These are phyloP conservation scores for Venturia canescens DNA, from an alignment of 1,140 invertebrate species.

Conservation along the genomic window DNA sequence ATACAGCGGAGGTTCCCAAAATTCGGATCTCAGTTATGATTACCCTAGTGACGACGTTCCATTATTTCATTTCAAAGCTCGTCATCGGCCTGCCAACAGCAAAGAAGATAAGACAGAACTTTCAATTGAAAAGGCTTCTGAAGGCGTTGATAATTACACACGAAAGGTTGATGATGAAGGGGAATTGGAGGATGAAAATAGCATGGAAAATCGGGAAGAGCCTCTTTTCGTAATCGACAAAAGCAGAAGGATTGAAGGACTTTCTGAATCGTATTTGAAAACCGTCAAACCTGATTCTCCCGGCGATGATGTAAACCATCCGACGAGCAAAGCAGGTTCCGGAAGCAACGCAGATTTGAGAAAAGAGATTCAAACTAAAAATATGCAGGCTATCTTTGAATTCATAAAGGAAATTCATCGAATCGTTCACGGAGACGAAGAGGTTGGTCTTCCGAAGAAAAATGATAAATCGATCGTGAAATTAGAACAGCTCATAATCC, in stretches of 20 bases:
- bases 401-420: slow-evolving; percentile 48
- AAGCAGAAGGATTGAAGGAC: slow-evolving; percentile 21
- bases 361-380: slow-evolving; percentile 36
- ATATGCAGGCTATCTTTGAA: slow-evolving; percentile 46
- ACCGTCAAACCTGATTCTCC: background rate
- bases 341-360: background rate
- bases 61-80: slow-evolving; percentile 11
- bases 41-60: no score
- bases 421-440: slow-evolving; percentile 31
- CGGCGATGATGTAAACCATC: background rate
- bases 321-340: background rate
- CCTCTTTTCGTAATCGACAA: background rate
- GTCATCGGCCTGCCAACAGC: background rate
- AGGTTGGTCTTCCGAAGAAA: background rate
- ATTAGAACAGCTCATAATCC: slow-evolving; percentile 43
- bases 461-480: slow-evolving; percentile 36
- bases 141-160: background rate
- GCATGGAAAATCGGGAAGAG: background rate
- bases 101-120: background rate
- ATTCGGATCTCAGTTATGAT: background rate
- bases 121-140: background rate
- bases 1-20: background rate
- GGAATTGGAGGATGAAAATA: background rate
- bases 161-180: background rate
- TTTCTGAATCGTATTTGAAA: background rate